A percentile compares a stretch with the other conserved stretches of the same genome.
These are phyloP conservation scores for Hyles euphorbiae DNA, from an alignment of 1,140 invertebrate genomes.

Conservation along the genomic window DNA sequence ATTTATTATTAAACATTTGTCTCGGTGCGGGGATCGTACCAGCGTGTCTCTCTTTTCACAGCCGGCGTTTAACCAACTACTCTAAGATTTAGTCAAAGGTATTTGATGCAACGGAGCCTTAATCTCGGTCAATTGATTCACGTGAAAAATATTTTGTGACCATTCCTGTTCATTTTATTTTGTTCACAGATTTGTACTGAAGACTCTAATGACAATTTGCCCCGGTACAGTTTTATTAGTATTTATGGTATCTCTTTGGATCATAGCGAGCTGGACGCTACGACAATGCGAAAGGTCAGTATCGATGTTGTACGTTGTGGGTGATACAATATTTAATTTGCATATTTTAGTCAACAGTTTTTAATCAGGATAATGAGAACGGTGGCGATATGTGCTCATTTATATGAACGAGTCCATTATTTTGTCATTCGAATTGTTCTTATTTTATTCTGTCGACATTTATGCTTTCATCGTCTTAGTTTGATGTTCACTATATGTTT, in stretches of 20 bases:
- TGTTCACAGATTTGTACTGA: slow-evolving; percentile 92
- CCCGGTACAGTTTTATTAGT: slow-evolving; percentile 98
- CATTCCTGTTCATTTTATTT: no score
- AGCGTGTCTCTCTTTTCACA: no score
- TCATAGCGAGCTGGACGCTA: slow-evolving; percentile 99
- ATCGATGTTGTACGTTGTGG: slow-evolving; percentile 24
- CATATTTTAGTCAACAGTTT: slow-evolving; percentile 8
- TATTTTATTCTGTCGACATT: slow-evolving; percentile 42
- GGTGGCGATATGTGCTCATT: no score
- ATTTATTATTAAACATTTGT: no score
- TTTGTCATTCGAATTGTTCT: slow-evolving; percentile 24
- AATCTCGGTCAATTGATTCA: no score
- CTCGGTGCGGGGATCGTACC: no score
- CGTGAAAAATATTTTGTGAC: no score
- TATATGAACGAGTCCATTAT: slow-evolving; percentile 7
- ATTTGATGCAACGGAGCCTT: no score
- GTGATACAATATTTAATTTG: slow-evolving; percentile 21
- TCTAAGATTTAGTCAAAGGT: no score
- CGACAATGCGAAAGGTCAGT: slow-evolving; percentile 98
- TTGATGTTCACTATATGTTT: slow-evolving; percentile 26
- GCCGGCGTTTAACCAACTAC: no score
- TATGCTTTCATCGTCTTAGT: slow-evolving; percentile 52
- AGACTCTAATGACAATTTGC: slow-evolving; percentile 99
- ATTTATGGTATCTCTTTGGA: slow-evolving; percentile 99
- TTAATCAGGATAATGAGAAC: no score